Evolutionary conservation across 2,797 vertebrate genomes (phyloP).

Genomic region (Phrynocephalus vlangalii): DNA sequence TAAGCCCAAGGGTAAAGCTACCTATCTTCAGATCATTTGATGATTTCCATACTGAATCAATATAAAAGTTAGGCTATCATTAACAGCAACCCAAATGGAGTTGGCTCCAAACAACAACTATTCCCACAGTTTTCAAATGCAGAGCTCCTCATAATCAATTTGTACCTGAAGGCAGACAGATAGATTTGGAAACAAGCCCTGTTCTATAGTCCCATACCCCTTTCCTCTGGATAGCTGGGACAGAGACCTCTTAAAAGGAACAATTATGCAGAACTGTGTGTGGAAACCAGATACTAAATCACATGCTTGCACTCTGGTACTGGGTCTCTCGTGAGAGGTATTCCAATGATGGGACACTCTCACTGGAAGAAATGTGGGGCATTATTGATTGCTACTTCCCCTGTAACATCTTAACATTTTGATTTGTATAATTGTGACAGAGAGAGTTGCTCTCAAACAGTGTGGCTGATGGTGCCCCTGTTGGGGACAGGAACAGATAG

Average conservation of each 20-base stretch:
- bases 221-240: neutral
- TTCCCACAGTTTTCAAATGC: neutral
- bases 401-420: no score
- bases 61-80: neutral
- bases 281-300: neutral
- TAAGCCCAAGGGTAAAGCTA: neutral
- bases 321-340: neutral
- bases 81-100: neutral
- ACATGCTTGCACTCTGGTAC: neutral
- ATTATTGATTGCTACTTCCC: no score
- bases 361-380: neutral
- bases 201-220: no score
- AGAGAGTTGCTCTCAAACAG: no score
- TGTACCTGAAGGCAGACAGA: neutral
- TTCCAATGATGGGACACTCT: neutral
- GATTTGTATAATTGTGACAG: no score
- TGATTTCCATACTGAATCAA: neutral
- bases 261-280: neutral
- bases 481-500: no score
- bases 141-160: neutral
- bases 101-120: neutral
- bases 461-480: no score
- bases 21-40: fast-evolving
- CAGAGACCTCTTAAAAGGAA: neutral
- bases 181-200: neutral